These are phyloP conservation scores for Neuroterus valhalla DNA, from an alignment of 1,140 invertebrate genomes.

Conservation along the genomic window DNA sequence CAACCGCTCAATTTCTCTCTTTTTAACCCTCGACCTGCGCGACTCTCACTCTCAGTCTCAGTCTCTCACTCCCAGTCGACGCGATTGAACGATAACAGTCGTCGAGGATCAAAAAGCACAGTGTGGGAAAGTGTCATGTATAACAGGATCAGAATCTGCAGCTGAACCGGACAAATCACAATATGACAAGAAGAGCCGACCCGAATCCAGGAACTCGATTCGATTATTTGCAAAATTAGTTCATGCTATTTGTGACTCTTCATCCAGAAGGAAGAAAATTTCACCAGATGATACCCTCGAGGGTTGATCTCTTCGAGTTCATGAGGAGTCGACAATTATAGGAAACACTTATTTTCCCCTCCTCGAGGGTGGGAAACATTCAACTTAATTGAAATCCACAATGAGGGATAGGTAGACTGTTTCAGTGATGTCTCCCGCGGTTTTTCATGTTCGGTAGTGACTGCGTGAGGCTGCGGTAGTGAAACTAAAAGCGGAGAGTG, in stretches of 20 bases:
- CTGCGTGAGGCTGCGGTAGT: background rate
- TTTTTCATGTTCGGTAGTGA: constrained; percentile 15
- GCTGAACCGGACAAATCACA: too few species aligned
- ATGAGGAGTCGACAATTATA: background rate
- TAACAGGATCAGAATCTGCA: background rate
- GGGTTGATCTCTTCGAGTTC: background rate
- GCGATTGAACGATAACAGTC: background rate
- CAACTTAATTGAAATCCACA: constrained; percentile 1
- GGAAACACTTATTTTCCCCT: background rate
- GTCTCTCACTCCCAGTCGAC: constrained; percentile 13
- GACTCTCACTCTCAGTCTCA: constrained; percentile 3
- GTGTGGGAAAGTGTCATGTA: background rate
- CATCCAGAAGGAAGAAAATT: background rate
- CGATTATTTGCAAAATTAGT: background rate
- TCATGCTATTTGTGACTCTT: background rate
- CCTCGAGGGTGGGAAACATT: constrained; percentile 6
- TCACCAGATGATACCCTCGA: too few species aligned
- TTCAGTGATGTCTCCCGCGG: background rate
- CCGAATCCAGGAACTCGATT: too few species aligned
- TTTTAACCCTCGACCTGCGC: constrained; percentile 12
- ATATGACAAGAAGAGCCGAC: too few species aligned
- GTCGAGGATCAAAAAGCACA: background rate
- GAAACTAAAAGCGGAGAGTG: background rate
- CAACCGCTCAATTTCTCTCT: background rate
- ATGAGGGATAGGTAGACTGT: constrained; percentile 5